Evolutionary conservation across 2,113 vertebrate species (phyloP), one percentile per base, ranked within the genome.

Genomic region (Meleagris gallopavo): DNA sequence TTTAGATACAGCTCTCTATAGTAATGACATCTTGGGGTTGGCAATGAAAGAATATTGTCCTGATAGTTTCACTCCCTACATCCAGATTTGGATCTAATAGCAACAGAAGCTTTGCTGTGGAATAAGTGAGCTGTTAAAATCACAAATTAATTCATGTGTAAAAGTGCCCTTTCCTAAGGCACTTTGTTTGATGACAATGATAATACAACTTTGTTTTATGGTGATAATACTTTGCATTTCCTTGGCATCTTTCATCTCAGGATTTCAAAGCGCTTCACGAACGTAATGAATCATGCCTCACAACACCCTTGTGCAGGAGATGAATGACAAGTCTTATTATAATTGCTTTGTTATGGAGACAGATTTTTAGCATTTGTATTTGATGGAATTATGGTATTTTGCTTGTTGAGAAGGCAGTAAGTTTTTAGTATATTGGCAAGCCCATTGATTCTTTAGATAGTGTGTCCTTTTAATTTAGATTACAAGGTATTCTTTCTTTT

Each of bases 81-180:
- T 32, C 9, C 41, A 36, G 58, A 24, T 58, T 85, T 45, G 34
- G 38, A 34, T 76, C 38, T 69, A 64, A 73, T 3, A 74, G 70
- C 11, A 73, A 27, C n/a, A 80, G 62, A n/a, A 36, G 30, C 11
- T 79, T 84, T 65, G 58, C 0, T 0, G 8, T 55, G 66, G 13
- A 66, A 25, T 32, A 52, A 75, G 27, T 0, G 29, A 92, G 57
- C 76, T 76, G 41, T 73, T 89, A 64, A 67, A 92, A 74, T 76
- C 67, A 34, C 7, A 11, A 41, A 24, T 36, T n/a, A 72, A 62
- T 72, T 84, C 54, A 11, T 66, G 45, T 66, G 75, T 66, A 34
- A n/a, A 60, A 86, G 29, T 74, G 75, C 41, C 86, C 78, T 95
- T 80, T 92, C 77, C 94, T 50, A 36, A 67, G 73, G 83, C 46